Evolutionary conservation across 2,888 invertebrate species (phyloP), one percentile per base, ranked within the genome.

Genomic region (Lucinisca nassula): DNA sequence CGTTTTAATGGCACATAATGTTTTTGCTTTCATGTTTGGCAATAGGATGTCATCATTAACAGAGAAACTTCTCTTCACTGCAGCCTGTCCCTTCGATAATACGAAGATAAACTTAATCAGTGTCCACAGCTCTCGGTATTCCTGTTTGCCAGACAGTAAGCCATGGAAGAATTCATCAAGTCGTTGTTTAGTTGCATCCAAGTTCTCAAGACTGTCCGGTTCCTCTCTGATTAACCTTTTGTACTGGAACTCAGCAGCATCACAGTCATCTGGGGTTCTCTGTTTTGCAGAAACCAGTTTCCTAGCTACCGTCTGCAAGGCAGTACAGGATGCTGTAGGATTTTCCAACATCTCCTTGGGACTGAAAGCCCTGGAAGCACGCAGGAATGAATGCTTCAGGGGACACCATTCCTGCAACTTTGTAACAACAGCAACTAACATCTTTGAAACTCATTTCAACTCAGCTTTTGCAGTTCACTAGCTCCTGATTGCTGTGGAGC

Each of bases 161-260:
- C 17, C 67, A 67, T 67, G 17, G 67, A 67, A 67, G 67, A 67
- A 67, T 67, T 67, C 35, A 67, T 67, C 67, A 3, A 67, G 67
- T 17, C 67, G 2, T 67, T 67, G 67, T 3, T 3, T 35, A 35
- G 2, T 67, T 67, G 67, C 35, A 21, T 67, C 67, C 32, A 67
- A 67, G 32, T 4, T 67, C 21, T 32, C 67, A n/a, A 67, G 67
- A 10, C 35, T 67, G 35, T 67, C 35, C 35, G 32, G 2, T 35
- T 35, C 67, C 32, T 67, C 35, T 35, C 67, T 67, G 1, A 67
- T 35, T 35, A 67, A 35, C 35, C 35, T 35, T 35, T 67, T 67
- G 35, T 67, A 67, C 67, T 67, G 67, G 1, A 67, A 35, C 67
- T 67, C 67, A 67, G 67, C 67, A 67, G 67, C 67, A 67, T 67